phyloP scores from a whole-genome alignment of 2,888 invertebrate species.

The Willowsia nigromaculata region DNA sequence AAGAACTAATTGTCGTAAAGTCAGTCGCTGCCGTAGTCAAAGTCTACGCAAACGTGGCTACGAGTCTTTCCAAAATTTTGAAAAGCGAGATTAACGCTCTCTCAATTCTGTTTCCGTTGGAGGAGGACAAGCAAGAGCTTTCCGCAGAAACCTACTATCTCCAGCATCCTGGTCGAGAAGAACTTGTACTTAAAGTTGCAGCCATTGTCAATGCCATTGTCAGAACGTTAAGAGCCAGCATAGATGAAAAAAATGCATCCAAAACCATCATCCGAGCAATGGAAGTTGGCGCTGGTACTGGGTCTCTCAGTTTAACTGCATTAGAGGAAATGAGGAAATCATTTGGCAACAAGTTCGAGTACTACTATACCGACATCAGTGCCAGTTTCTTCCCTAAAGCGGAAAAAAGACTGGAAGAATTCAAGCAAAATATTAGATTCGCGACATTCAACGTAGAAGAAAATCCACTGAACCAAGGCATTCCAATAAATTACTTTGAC shows the following conservation, averaged over 20 bases:
- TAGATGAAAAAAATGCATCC: too few species aligned
- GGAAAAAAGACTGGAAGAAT: conserved; percentile 11
- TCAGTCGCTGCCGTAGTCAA: not conserved
- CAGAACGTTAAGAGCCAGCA: too few species aligned
- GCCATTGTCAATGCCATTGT: too few species aligned
- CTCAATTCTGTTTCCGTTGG: conserved; percentile 29
- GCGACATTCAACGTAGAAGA: conserved; percentile 61
- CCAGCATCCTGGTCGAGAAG: not conserved
- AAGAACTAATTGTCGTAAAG: not conserved
- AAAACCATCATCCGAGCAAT: too few species aligned
- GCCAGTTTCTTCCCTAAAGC: conserved; percentile 51
- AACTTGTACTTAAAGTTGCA: too few species aligned
- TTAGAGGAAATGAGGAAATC: too few species aligned
- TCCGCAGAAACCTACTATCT: not conserved
- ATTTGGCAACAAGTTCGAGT: conserved; percentile 27
- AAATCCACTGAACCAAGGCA: conserved; percentile 66
- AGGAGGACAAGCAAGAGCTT: not conserved
- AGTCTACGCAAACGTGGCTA: conserved; percentile 9
- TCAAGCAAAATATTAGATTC: conserved; percentile 11
- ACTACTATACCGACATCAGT: conserved; percentile 66
- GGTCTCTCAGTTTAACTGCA: too few species aligned
- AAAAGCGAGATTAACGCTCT: not conserved
- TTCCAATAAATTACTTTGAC: conserved; percentile 55
- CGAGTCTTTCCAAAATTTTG: not conserved
- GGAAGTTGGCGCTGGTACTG: conserved; percentile 67